phyloP scores from a whole-genome alignment of 2,888 invertebrate species.

The Aleiodes testaceus region DNA sequence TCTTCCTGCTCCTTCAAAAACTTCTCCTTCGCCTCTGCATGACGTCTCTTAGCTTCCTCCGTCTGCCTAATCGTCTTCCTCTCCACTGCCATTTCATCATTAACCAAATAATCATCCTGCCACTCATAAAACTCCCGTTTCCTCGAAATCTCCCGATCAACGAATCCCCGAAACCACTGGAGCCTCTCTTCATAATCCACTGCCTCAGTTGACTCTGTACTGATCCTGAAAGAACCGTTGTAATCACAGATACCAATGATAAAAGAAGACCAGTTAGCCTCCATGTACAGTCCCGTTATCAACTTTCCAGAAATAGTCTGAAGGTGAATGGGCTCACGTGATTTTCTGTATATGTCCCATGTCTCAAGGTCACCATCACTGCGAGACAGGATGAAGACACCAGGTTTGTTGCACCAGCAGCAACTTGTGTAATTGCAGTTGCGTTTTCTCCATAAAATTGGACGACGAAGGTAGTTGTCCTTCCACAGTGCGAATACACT shows the following conservation, averaged over 20 bases:
- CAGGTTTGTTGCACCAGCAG: constrained; percentile 83
- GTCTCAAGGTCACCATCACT: constrained; percentile 84
- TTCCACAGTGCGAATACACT: constrained; percentile 84
- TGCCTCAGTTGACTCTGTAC: constrained; percentile 73
- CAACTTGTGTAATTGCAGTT: constrained; percentile 77
- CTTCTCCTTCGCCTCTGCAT: constrained; percentile 72
- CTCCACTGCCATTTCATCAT: constrained; percentile 53
- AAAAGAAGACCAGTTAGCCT: constrained; percentile 27
- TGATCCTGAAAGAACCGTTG: constrained; percentile 78
- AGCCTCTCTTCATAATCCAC: constrained; percentile 53
- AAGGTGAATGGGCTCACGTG: constrained; percentile 79
- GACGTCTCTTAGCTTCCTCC: constrained; percentile 74
- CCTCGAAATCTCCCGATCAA: constrained; percentile 58
- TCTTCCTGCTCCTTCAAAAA: constrained; percentile 56
- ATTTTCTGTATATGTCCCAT: constrained; percentile 84
- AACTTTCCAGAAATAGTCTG: constrained; percentile 77
- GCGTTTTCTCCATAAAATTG: constrained; percentile 80
- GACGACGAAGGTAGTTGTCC: constrained; percentile 76
- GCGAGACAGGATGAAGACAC: constrained; percentile 81
- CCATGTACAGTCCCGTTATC: constrained; percentile 53
- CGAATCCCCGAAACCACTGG: constrained; percentile 64
- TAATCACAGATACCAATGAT: constrained; percentile 80
- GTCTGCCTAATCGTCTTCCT: constrained; percentile 55
- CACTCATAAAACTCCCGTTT: constrained; percentile 62
- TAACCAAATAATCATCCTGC: constrained; percentile 61